Base-by-base conservation (phyloP, 1,140 invertebrate species). In the Globodera rostochiensis region DNA sequence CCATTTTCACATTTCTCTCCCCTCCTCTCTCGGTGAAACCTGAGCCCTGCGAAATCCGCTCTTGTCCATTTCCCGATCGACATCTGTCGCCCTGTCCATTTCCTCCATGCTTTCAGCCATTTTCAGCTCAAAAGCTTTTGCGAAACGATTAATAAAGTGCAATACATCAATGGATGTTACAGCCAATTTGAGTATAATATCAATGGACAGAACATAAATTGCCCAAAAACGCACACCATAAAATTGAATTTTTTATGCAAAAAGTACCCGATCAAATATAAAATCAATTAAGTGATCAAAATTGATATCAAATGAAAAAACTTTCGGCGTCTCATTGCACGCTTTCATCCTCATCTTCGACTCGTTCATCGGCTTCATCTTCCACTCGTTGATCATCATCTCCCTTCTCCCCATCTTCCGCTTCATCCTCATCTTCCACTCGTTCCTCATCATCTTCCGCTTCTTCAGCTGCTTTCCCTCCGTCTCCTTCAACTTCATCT, bases 91-190 rank as follows among this genome's bases (percentile, higher is more conserved):
- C 21, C 69, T 66, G 21, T 47, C 60, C 69, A 6, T 69, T 70
- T 45, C 64, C 69, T 78, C 64, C 36, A 70, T 49, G 11, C 70
- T 78, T 45, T 78, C 57, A 11, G 64, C 64, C 77, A 78, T 78
- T 77, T 9, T 45, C 67, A 11, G 1, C 2, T 25, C 25, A 25
- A 77, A 77, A 8, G n/a, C 5, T 77, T 21, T 47, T 8, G 8
- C 50, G 50, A 53, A 53, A 11, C 53, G 9, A 53, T 9, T 53
- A 53, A 53, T 6, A 15, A 53, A 15, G 7, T 0, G 53, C 8
- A 53, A 9, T 11, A 77, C 13, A 69, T 46, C 25, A 25, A 25
- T 25, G 25, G 25, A 25, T 25, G 25, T 25, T 25, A 25, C 25
- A 25, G n/a, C 1, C 25, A 25, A 25, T 25, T 25, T 25, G 0